Evolutionary conservation across 2,113 vertebrate species (phyloP).

Genomic region (Indicator maculatus): DNA sequence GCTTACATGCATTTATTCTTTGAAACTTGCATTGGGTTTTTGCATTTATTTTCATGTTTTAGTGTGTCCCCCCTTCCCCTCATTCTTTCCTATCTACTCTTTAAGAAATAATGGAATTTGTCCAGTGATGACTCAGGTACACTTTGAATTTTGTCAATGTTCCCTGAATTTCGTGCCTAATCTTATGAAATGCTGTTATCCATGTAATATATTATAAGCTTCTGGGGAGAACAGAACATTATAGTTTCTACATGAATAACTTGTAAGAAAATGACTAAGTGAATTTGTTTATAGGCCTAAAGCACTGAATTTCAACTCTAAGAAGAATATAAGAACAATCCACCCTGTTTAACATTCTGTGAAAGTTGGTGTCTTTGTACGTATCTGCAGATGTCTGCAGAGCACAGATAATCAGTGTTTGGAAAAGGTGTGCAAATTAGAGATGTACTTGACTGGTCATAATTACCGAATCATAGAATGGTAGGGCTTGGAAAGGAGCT

Average conservation of each 20-base stretch:
- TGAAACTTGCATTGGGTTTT: not conserved
- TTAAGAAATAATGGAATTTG: conserved; percentile 41
- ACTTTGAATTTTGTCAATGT: not conserved
- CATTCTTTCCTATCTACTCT: conserved; percentile 4
- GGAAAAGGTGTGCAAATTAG: conserved; percentile 66
- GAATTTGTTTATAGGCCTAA: conserved; percentile 68
- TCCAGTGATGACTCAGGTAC: conserved; percentile 3
- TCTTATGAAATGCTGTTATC: conserved; percentile 39
- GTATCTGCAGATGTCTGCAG: conserved; percentile 65
- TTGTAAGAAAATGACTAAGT: conserved; percentile 69
- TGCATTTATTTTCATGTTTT: not conserved
- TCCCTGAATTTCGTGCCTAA: conserved; percentile 32
- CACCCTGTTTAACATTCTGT: conserved; percentile 60
- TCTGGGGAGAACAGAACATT: conserved; percentile 33
- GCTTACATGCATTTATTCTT: conserved; percentile 16
- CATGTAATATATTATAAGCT: conserved; percentile 57
- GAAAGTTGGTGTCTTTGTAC: conserved; percentile 60
- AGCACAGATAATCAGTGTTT: conserved; percentile 65
- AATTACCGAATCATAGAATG: conserved; percentile 7
- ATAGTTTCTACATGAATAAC: conserved; percentile 50
- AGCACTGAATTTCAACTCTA: conserved; percentile 45
- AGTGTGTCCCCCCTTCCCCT: accelerated
- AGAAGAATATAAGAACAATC: conserved; percentile 15
- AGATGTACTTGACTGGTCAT: conserved; percentile 66
- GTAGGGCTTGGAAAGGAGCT: too few species aligned